Evolutionary conservation across 2,113 vertebrate genomes (phyloP), one percentile per base, ranked within the genome.

Genomic region (Carassius carassius): DNA sequence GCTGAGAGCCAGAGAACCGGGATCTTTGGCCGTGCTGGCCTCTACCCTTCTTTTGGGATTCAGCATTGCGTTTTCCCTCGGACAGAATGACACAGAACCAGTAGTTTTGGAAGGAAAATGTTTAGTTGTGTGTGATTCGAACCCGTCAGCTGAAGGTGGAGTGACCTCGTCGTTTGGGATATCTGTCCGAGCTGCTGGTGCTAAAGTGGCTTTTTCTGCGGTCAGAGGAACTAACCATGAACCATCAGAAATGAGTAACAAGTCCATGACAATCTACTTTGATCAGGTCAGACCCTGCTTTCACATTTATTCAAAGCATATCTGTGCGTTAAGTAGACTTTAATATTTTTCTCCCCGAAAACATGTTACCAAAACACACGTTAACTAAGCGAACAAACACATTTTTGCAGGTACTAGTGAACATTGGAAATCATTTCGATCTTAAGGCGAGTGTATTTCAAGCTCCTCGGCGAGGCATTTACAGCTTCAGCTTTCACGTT

Each of bases 401-500:
- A n/a, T 69, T 58, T 19, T 88, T 94, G 14, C 93, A 97, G 96
- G 95, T 97, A 17, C 93, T 97, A 90, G 96, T 97, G 89, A 97
- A 97, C 84, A 95, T 96, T 87, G 96, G 96, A 88, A 96, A 95
- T 91, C 95, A 96, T 91, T 97, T 97, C 89, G 95, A 97, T 86
- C 95, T 96, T 65, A 94, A 94, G 89, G 94, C 96, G 90, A 96
- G 96, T 91, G 95, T 96, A 90, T 97, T 97, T 91, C 94, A 95
- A 91, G 96, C 96, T 25, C 96, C 96, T 8, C 94, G 96, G 62
- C 96, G 96, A 92, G 96, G 96, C 44, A 96, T 97, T 88, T 97
- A 97, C 93, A 97, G 96, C 92, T 97, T 97, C 94, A 97, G 96
- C 89, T 97, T 97, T 90, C 96, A 97, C 54, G 96, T 97, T 90